Conservation (phyloP, 2,113 vertebrate species). For the Corythornis vintsioides region DNA sequence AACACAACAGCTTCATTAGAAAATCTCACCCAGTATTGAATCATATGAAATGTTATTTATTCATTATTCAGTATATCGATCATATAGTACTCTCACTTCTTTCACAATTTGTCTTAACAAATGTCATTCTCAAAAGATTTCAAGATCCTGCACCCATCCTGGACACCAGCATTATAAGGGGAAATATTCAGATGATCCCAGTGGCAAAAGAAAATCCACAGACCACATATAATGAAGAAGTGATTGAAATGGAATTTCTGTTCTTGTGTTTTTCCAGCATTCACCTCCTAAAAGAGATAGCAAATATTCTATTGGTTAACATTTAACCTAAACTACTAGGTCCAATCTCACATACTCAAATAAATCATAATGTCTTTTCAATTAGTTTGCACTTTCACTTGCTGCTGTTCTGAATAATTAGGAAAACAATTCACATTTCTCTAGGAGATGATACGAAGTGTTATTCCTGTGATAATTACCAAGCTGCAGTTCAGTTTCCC, state of each 20-base stretch:
- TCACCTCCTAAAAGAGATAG: background rate
- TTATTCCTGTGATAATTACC: conserved; percentile 82
- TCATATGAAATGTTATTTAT: background rate
- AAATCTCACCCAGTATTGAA: background rate
- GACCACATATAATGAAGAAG: background rate
- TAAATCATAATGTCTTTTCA: conserved; percentile 79
- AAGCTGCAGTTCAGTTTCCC: conserved; percentile 83
- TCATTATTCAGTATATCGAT: background rate
- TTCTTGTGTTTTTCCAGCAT: background rate
- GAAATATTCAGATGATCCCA: background rate
- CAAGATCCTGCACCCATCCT: background rate
- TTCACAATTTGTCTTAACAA: background rate
- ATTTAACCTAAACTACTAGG: conserved; percentile 70
- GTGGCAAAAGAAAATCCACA: background rate
- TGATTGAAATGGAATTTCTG: background rate
- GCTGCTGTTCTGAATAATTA: conserved; percentile 82
- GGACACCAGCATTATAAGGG: background rate
- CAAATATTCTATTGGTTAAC: conserved; percentile 33
- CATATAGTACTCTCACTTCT: background rate
- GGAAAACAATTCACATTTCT: conserved; percentile 80
- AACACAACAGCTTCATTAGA: background rate
- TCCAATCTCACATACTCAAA: conserved; percentile 56
- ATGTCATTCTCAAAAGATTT: background rate
- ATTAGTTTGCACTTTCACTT: conserved; percentile 78
- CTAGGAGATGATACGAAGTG: conserved; percentile 77